Conservation (phyloP, 2,888 invertebrate genomes). For the Limnephilus auricula region DNA sequence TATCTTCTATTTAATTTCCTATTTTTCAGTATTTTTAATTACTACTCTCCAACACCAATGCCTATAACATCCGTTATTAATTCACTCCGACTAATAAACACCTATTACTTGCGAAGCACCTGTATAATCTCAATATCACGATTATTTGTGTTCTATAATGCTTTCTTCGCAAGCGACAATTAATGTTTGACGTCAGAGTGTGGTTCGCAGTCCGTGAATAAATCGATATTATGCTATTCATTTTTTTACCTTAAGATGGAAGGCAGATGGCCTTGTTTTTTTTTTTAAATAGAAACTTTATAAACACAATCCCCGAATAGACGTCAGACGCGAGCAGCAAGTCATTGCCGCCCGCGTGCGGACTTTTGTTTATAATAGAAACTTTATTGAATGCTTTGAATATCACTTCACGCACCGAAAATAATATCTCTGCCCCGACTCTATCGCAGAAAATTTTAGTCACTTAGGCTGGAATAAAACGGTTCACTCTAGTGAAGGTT, state of each 20-base stretch:
- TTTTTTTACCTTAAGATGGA: slow-evolving; percentile 36
- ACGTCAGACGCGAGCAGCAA: slow-evolving; percentile 28
- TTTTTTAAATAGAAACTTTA: slow-evolving; percentile 21
- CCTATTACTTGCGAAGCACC: not conserved
- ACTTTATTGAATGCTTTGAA: slow-evolving; percentile 40
- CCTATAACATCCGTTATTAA: not conserved
- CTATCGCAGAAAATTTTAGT: not conserved
- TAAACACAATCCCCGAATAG: slow-evolving; percentile 37
- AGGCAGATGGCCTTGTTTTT: slow-evolving; percentile 42
- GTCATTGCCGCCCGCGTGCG: slow-evolving; percentile 27
- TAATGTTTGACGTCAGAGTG: slow-evolving; percentile 20
- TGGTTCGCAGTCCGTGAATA: not conserved
- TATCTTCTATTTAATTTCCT: not conserved
- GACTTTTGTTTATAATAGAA: slow-evolving; percentile 42
- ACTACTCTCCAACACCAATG: not conserved
- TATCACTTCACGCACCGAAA: slow-evolving; percentile 39
- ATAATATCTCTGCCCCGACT: not conserved
- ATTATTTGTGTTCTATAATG: slow-evolving; percentile 11
- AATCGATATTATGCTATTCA: not conserved
- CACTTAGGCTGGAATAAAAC: no score
- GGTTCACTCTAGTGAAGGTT: no score
- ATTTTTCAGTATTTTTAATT: not conserved
- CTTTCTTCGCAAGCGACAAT: not conserved
- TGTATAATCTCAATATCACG: not conserved
- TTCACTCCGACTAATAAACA: not conserved